Evolutionary conservation across 2,113 vertebrate genomes (phyloP).

Genomic region (Bucco capensis): DNA sequence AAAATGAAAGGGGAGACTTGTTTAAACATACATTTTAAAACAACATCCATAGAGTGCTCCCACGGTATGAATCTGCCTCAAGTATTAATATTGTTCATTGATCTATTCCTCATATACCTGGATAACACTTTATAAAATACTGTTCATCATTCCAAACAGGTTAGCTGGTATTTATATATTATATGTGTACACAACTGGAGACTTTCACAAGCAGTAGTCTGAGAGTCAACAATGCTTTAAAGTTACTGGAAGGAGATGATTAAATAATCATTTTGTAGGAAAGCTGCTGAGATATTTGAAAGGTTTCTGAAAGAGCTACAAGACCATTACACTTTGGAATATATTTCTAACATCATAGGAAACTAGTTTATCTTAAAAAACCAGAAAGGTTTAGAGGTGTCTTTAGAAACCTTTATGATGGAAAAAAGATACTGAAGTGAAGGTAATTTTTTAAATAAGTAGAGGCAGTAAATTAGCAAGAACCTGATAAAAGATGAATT

Average conservation of each 20-base stretch:
- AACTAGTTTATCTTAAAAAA: background rate
- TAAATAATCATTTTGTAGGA: background rate
- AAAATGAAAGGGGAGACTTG: background rate
- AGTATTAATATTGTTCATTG: background rate
- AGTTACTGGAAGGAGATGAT: background rate
- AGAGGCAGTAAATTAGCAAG: background rate
- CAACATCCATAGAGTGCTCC: background rate
- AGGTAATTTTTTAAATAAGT: background rate
- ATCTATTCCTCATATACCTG: background rate
- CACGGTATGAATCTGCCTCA: background rate
- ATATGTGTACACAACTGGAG: background rate
- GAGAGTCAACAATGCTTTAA: background rate
- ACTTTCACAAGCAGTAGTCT: background rate
- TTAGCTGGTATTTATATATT: background rate
- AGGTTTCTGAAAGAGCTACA: background rate
- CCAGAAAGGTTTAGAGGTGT: background rate
- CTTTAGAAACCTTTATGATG: background rate
- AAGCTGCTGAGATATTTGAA: background rate
- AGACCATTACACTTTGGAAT: background rate
- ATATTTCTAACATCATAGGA: background rate
- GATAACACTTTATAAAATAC: background rate
- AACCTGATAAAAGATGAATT: background rate
- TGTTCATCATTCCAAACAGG: background rate
- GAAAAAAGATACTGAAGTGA: background rate
- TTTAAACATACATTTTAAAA: background rate